A percentile compares a stretch with the other conserved stretches of the same genome.
Evolutionary conservation across 2,797 vertebrate genomes (phyloP).

Genomic region (Chiloscyllium punctatum): DNA sequence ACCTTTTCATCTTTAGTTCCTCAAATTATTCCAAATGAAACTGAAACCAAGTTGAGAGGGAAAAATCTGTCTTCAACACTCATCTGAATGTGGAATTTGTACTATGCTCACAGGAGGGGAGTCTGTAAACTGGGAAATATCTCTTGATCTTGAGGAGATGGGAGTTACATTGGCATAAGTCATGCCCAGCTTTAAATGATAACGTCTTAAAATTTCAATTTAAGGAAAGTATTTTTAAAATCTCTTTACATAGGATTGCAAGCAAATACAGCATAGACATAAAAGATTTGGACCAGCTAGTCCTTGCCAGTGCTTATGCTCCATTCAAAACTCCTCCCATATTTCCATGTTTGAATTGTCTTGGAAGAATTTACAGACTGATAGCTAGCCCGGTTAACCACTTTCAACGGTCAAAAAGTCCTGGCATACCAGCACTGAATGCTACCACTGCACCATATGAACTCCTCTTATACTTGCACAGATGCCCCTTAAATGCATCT

Average conservation of each 20-base stretch:
- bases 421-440: no score
- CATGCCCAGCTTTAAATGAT: background rate
- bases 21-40: background rate
- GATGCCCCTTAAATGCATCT: no score
- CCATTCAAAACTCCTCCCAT: no score
- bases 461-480: no score
- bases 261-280: no score
- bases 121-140: background rate
- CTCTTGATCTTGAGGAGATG: background rate
- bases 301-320: no score
- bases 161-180: background rate
- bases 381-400: no score
- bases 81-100: background rate
- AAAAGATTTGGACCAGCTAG: no score
- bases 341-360: no score
- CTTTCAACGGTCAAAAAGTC: no score
- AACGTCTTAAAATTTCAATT: background rate
- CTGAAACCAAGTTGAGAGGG: background rate
- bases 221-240: background rate
- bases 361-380: no score
- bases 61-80: background rate
- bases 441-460: no score
- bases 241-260: background rate
- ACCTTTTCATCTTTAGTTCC: background rate
- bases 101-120: background rate